Conservation (phyloP, 2,797 vertebrate genomes). For the Sitta carolinensis region DNA sequence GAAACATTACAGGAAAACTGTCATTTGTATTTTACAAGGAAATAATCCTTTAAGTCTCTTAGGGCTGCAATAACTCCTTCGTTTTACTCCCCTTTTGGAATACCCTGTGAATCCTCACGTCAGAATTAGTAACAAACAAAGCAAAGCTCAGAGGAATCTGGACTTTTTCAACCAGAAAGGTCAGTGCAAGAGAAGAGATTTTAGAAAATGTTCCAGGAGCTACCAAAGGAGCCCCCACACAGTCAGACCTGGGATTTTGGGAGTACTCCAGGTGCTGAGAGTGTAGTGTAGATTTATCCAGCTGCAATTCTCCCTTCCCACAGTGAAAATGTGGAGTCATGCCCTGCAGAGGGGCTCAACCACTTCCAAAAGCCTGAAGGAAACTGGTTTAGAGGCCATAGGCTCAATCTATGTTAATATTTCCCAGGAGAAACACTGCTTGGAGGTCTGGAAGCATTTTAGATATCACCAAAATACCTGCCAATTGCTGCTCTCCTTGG, state of each 20-base stretch:
- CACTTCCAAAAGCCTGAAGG: not conserved
- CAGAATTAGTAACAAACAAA: not conserved
- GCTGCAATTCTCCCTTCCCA: not conserved
- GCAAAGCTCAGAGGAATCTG: not conserved
- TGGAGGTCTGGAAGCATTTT: not conserved
- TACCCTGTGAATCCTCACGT: not conserved
- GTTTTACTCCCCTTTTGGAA: constrained; percentile 6
- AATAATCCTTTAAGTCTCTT: constrained; percentile 70
- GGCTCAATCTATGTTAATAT: not conserved
- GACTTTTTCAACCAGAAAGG: not conserved
- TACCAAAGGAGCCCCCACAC: rapidly evolving
- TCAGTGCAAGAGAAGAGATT: not conserved
- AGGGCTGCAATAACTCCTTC: constrained; percentile 29
- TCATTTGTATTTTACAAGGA: constrained; percentile 61
- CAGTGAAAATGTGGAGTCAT: not conserved
- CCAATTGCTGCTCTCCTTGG: not conserved
- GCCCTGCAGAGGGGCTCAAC: not conserved
- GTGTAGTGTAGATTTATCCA: not conserved
- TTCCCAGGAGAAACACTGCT: not conserved
- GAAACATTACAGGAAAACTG: constrained; percentile 58
- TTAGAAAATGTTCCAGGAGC: not conserved
- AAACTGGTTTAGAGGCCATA: not conserved
- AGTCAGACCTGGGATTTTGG: not conserved
- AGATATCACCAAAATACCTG: not conserved
- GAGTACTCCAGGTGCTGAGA: not conserved